Conservation (phyloP, 2,797 vertebrate species). For the Darevskia mixta region DNA sequence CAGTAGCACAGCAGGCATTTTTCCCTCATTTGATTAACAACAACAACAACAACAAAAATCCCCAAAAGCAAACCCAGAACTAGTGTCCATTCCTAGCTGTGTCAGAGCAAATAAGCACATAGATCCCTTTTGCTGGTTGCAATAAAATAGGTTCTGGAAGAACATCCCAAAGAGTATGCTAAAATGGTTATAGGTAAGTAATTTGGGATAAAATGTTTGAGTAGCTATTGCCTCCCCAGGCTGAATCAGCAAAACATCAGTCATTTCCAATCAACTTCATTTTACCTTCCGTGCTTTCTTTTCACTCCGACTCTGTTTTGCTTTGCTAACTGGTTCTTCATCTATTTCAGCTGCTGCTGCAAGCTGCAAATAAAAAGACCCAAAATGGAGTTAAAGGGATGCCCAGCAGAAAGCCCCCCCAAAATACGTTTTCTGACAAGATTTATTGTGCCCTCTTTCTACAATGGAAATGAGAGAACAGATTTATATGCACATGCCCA, state of each 20-base stretch:
- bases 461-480: background rate
- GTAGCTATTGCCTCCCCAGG: background rate
- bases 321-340: slow-evolving; percentile 99
- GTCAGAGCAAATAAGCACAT: rapidly evolving
- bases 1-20: background rate
- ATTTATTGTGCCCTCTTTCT: background rate
- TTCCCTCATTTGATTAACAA: background rate
- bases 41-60: too few relatives aligned
- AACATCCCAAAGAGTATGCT: background rate
- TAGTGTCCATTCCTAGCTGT: background rate
- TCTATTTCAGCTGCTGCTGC: slow-evolving; percentile 97
- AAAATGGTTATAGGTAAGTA: background rate
- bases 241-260: background rate
- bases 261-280: background rate
- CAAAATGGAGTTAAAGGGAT: rapidly evolving
- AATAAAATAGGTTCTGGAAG: background rate
- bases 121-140: background rate
- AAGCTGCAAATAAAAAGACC: slow-evolving; percentile 76
- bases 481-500: background rate
- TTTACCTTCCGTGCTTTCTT: slow-evolving; percentile 98
- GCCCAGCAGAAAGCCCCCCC: rapidly evolving
- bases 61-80: rapidly evolving
- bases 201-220: background rate
- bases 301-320: slow-evolving; percentile 98
- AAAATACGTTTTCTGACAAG: background rate